Percentiles rank a stretch among this genome's conserved stretches.
Evolutionary conservation across 2,888 invertebrate genomes (phyloP).

Genomic region (Vesta saturnalis): DNA sequence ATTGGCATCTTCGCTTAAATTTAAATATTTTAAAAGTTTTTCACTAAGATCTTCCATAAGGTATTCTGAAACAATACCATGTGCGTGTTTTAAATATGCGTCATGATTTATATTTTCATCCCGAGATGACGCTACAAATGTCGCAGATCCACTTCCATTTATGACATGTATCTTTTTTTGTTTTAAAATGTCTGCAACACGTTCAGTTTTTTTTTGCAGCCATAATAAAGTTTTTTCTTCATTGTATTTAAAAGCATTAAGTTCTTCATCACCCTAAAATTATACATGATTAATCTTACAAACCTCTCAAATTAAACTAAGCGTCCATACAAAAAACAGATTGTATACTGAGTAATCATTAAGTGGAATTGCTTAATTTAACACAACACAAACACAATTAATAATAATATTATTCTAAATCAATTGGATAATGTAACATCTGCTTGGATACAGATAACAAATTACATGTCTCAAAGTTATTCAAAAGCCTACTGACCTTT

Average conservation of each 20-base stretch:
- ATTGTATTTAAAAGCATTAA: conserved; percentile 85
- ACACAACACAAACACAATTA: too few species aligned
- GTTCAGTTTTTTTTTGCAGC: conserved; percentile 77
- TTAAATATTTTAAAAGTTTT: conserved; percentile 71
- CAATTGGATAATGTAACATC: too few species aligned
- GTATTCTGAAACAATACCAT: conserved; percentile 83
- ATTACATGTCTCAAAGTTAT: too few species aligned
- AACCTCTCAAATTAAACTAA: neutral
- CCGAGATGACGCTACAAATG: conserved; percentile 70
- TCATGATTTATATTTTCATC: conserved; percentile 67
- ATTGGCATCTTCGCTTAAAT: conserved; percentile 70
- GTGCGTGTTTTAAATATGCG: conserved; percentile 76
- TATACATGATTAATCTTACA: neutral
- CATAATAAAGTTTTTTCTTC: conserved; percentile 79
- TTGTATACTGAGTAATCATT: too few species aligned
- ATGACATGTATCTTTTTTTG: conserved; percentile 79
- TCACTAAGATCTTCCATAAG: conserved; percentile 74
- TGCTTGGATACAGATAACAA: too few species aligned
- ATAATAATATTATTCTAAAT: too few species aligned
- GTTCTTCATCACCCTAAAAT: conserved; percentile 71
- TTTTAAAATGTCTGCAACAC: conserved; percentile 71
- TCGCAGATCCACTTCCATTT: conserved; percentile 78
- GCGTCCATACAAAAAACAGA: too few species aligned
- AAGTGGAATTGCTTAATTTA: too few species aligned
- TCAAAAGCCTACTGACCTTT: too few species aligned